These are phyloP conservation scores for Neoseiulus cucumeris DNA, from an alignment of 1,140 invertebrate genomes.

Conservation along the genomic window DNA sequence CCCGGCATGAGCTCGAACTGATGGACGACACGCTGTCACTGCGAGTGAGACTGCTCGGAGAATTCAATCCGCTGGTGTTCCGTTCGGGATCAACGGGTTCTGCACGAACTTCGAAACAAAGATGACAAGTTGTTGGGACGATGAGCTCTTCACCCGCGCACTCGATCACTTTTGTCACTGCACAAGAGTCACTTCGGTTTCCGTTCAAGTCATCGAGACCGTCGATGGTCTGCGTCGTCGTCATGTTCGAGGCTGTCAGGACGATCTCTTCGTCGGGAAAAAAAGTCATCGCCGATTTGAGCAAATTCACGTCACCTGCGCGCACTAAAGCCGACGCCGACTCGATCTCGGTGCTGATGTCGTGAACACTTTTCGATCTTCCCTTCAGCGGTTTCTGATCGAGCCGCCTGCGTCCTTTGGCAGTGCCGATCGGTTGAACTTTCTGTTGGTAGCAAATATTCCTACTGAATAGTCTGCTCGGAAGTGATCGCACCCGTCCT, in stretches of 20 bases:
- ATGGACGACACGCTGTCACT: constrained; percentile 8
- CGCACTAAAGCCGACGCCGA: not conserved
- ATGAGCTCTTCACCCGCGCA: not conserved
- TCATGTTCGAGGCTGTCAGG: not conserved
- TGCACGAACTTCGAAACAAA: not conserved
- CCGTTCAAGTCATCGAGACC: not conserved
- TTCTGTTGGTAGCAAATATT: constrained; percentile 9
- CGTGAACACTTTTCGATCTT: not conserved
- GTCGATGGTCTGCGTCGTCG: not conserved
- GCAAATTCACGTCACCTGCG: not conserved
- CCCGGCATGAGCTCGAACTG: not conserved
- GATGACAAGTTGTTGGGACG: not conserved
- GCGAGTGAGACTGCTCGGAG: not conserved
- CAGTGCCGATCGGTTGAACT: not conserved
- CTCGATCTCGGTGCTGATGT: constrained; percentile 2
- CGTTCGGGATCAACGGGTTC: not conserved
- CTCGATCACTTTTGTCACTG: not conserved
- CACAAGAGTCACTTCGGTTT: too few species aligned
- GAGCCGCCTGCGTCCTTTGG: not conserved
- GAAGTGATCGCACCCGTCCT: not conserved
- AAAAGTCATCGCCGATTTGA: not conserved
- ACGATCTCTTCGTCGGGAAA: not conserved
- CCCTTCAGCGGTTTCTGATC: not conserved
- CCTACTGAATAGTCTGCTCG: not conserved
- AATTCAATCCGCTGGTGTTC: not conserved